Evolutionary conservation across 2,888 invertebrate genomes (phyloP), one percentile per base, ranked within the genome.

Genomic region (Byasa hedistus): DNA sequence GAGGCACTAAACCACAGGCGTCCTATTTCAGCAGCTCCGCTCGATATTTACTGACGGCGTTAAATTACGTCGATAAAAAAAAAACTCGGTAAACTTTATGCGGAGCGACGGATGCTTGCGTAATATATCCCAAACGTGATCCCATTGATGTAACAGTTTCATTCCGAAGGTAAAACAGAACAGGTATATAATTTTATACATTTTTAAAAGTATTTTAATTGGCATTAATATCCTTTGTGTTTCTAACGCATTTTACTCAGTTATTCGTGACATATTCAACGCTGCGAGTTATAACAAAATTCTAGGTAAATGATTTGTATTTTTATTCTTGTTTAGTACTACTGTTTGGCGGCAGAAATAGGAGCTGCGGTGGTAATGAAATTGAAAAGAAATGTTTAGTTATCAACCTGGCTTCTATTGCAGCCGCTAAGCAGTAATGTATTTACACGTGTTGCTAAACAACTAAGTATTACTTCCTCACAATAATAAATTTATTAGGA

Each of bases 1-100:
- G 84, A 82, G 75, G 79, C 75, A 81, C 78, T 85, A 84, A 85
- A 80, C 79, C 81, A 70, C 76, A 79, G 80, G 73, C 76, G 73
- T 78, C 76, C 76, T 77, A 78, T 79, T 80, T 80, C 72, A 77
- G 74, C 74, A 70, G 71, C 72, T 75, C 71, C 68, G 69, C 36
- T 71, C 69, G 66, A 70, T 69, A 68, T 69, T 71, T 56, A 68
- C 68, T 61, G 64, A 64, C 58, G 64, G 68, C 54, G 60, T 65
- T 64, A 69, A 57, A 61, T 70, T 68, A 59, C 57, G 67, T 63
- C 65, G 60, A 63, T 66, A 67, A 67, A 67, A 65, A 66, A 66
- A 66, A 66, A 66, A 66, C 58, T 59, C 55, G 32, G 66, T 59
- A 63, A 66, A 66, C 48, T 66, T 59, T 63, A 66, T 63, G 56